phyloP scores from a whole-genome alignment of 2,888 invertebrate genomes.

The Drosophila mimica region DNA sequence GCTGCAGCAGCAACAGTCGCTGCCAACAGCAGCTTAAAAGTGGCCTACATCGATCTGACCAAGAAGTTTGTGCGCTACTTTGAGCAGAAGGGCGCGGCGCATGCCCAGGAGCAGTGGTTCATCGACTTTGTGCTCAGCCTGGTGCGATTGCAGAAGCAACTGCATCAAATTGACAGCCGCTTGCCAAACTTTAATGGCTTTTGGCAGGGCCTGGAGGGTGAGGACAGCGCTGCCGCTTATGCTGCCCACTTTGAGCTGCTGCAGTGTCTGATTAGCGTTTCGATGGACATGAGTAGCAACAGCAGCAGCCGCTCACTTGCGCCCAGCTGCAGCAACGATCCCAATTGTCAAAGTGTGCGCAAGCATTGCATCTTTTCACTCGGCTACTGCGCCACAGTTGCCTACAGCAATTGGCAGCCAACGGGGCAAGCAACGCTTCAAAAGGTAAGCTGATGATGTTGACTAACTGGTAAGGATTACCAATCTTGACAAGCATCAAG shows the following conservation, averaged over 20 bases:
- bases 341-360: constrained; percentile 69
- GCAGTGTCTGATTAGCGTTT: constrained; percentile 55
- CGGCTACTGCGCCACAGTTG: constrained; percentile 56
- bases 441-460: constrained; percentile 29
- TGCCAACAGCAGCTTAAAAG: constrained; percentile 47
- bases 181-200: constrained; percentile 52
- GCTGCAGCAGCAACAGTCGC: constrained; percentile 10
- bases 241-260: constrained; percentile 67
- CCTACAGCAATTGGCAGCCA: constrained; percentile 57
- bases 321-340: constrained; percentile 51
- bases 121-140: constrained; percentile 66
- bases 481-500: not conserved
- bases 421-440: constrained; percentile 34
- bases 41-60: constrained; percentile 58
- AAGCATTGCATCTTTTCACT: constrained; percentile 76
- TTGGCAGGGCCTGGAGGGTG: constrained; percentile 61
- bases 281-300: constrained; percentile 58
- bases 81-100: constrained; percentile 39
- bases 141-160: constrained; percentile 55
- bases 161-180: constrained; percentile 52
- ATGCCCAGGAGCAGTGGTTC: constrained; percentile 72
- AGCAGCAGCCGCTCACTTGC: constrained; percentile 55
- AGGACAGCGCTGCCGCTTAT: constrained; percentile 51
- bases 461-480: not conserved
- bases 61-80: constrained; percentile 70